Evolutionary conservation across 1,140 invertebrate genomes (phyloP).

Genomic region (Drosophila obscura): DNA sequence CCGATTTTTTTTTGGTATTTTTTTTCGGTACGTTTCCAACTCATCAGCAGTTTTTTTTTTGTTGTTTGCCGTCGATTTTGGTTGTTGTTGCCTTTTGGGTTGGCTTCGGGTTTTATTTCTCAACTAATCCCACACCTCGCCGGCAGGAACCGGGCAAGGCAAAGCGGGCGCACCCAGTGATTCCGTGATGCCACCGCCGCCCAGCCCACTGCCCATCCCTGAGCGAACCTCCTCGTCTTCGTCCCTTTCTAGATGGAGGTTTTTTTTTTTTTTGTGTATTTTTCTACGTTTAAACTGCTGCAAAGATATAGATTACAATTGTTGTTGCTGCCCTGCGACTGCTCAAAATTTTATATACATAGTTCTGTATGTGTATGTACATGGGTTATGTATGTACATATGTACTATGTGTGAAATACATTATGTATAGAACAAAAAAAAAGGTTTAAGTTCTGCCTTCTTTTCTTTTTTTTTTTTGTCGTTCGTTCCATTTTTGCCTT

Average conservation of each 20-base stretch:
- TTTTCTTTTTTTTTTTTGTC: constrained; percentile 1
- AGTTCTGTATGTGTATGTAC: background rate
- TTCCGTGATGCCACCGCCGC: constrained; percentile 53
- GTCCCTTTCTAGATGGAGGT: constrained; percentile 32
- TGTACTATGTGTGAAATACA: constrained; percentile 7
- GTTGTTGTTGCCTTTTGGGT: constrained; percentile 39
- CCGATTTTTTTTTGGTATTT: constrained; percentile 46
- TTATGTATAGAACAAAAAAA: constrained; percentile 42
- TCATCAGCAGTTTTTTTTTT: constrained; percentile 60
- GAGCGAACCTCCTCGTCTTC: constrained; percentile 36
- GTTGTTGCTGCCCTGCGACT: constrained; percentile 35
- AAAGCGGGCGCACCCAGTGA: constrained; percentile 53
- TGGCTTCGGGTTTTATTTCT: constrained; percentile 64
- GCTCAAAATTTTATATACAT: constrained; percentile 37
- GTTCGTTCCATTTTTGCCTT: constrained; percentile 40
- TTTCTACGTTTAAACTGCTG: constrained; percentile 48
- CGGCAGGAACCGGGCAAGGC: background rate
- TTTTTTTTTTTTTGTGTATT: constrained; percentile 8
- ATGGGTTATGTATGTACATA: constrained; percentile 31
- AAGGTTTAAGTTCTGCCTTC: constrained; percentile 37
- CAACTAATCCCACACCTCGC: constrained; percentile 61
- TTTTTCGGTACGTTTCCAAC: constrained; percentile 55
- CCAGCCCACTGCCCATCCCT: constrained; percentile 4
- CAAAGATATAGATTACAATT: constrained; percentile 62
- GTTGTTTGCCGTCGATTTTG: constrained; percentile 20